A percentile compares a stretch with the other conserved stretches of the same genome.
phyloP scores from a whole-genome alignment of 53 echinoderm and acorn worm genomes.

The Zoroaster sp. region DNA sequence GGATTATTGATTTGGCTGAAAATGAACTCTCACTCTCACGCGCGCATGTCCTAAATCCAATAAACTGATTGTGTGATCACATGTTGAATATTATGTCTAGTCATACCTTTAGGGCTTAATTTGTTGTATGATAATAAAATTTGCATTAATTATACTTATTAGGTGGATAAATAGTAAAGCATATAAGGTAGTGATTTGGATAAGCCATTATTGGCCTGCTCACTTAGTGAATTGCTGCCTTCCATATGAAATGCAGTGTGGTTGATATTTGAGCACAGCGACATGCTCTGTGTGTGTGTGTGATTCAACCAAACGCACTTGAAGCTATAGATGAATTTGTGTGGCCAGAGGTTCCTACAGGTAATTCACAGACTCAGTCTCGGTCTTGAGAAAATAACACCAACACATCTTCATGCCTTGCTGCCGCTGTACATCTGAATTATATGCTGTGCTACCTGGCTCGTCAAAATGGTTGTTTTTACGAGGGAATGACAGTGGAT shows the following conservation, averaged over 20 bases:
- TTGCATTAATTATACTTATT: not conserved
- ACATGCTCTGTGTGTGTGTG: not conserved
- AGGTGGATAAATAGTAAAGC: not conserved
- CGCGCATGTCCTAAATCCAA: not conserved
- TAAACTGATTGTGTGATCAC: not conserved
- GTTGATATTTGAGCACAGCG: not conserved
- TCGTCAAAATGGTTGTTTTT: not conserved
- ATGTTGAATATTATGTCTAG: not conserved
- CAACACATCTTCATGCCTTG: not conserved
- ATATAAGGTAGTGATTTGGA: too few relatives aligned
- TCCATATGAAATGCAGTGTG: not conserved
- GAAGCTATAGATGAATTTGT: not conserved
- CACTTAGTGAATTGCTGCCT: not conserved
- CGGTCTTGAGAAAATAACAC: not conserved
- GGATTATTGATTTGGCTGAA: not conserved
- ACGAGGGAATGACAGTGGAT: not conserved
- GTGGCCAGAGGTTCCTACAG: not conserved
- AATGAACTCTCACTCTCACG: not conserved
- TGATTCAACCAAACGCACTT: not conserved
- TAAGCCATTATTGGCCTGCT: not conserved
- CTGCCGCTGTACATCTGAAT: not conserved
- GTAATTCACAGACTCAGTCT: not conserved
- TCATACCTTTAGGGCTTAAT: not conserved
- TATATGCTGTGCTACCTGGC: not conserved
- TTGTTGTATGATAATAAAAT: not conserved